Conservation (phyloP, 2,797 vertebrate genomes). For the Rhynchonycteris naso region DNA sequence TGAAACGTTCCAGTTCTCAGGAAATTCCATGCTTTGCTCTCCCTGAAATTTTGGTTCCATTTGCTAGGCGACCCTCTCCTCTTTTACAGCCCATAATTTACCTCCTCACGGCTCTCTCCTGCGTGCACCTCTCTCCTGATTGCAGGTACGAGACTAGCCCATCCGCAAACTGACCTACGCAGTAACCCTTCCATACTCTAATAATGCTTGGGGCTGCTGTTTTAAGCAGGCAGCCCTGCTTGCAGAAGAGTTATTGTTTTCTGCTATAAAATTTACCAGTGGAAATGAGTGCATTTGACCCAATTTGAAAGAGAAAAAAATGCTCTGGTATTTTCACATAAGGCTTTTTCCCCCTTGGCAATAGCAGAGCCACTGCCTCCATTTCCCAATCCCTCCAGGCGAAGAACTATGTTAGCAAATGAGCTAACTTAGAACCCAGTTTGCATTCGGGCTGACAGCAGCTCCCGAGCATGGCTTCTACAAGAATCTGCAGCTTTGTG, state of each 20-base stretch:
- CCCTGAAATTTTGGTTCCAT: not conserved
- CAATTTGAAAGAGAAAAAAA: slow-evolving; percentile 23
- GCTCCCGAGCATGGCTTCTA: not conserved
- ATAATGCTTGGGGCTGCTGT: not conserved
- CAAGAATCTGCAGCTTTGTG: not conserved
- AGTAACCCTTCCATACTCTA: not conserved
- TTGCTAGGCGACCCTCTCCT: not conserved
- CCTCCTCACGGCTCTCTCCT: not conserved
- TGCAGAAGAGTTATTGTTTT: not conserved
- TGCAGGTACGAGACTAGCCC: not conserved
- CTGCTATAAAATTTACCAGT: not conserved
- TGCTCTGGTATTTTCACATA: slow-evolving; percentile 34
- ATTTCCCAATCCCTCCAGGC: not conserved
- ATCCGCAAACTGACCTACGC: not conserved
- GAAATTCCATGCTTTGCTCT: not conserved
- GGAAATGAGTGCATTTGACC: not conserved
- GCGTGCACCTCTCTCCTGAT: not conserved
- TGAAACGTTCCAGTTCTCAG: not conserved
- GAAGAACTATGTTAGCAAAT: not conserved
- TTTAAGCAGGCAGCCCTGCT: not conserved
- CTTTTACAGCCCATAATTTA: not conserved
- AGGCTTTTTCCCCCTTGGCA: not conserved
- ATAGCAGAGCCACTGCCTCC: not conserved
- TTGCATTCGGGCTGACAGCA: not conserved
- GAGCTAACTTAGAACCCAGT: not conserved